Evolutionary conservation across 2,888 invertebrate genomes (phyloP).

Genomic region (Rhingia campestris): DNA sequence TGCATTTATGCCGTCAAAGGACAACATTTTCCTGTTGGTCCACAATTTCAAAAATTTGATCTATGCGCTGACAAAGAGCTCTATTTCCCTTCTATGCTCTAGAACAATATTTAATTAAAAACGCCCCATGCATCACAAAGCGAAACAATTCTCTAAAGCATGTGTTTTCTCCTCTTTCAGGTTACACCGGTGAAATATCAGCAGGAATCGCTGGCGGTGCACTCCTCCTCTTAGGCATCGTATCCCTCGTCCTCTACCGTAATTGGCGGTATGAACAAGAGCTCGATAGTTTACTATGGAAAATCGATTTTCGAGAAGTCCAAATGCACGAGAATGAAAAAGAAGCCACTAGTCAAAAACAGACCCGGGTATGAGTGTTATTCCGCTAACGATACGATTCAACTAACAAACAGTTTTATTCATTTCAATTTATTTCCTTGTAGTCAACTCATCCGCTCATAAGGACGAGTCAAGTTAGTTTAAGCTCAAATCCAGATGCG

Average conservation of each 20-base stretch:
- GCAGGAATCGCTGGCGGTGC: conserved; percentile 91
- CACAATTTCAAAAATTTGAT: too few relatives aligned
- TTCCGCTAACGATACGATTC: background rate
- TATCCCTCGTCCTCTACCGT: conserved; percentile 91
- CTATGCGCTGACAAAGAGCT: too few relatives aligned
- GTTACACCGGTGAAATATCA: conserved; percentile 92
- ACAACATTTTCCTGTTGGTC: too few relatives aligned
- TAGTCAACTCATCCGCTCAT: conserved; percentile 86
- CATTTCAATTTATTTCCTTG: conserved; percentile 13
- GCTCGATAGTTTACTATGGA: conserved; percentile 95
- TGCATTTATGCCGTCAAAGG: too few relatives aligned
- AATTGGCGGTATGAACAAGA: conserved; percentile 98
- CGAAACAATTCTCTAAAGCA: background rate
- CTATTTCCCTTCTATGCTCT: too few relatives aligned
- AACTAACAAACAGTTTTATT: background rate
- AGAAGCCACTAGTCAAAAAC: conserved; percentile 82
- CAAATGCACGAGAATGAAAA: conserved; percentile 87
- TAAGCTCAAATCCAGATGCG: conserved; percentile 95
- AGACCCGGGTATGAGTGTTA: conserved; percentile 79
- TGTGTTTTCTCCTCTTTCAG: conserved; percentile 82
- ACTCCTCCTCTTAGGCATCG: conserved; percentile 87
- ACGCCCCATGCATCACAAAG: too few relatives aligned
- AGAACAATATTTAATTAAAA: conserved; percentile 47
- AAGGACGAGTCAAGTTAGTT: conserved; percentile 93
- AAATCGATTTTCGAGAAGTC: conserved; percentile 95